phyloP scores from a whole-genome alignment of 2,888 invertebrate species.

The Dynastes grantii region DNA sequence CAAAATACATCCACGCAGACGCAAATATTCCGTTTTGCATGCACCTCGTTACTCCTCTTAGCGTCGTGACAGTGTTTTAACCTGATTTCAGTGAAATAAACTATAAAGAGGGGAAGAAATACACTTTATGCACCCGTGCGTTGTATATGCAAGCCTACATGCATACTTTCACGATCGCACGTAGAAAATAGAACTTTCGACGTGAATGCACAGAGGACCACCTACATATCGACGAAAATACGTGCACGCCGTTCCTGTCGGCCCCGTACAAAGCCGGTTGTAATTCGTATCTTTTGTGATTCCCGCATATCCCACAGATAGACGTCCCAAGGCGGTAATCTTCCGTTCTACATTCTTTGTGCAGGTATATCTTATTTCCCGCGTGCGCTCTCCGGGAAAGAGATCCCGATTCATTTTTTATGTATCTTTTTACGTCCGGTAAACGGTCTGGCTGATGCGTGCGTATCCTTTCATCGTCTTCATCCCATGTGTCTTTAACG shows the following conservation, averaged over 20 bases:
- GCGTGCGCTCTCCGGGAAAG: background rate
- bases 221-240: background rate
- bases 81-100: too few relatives aligned
- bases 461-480: background rate
- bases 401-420: slow-evolving; percentile 28
- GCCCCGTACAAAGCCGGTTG: slow-evolving; percentile 25
- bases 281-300: slow-evolving; percentile 30
- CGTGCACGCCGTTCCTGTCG: background rate
- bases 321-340: slow-evolving; percentile 22
- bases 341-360: slow-evolving; percentile 20
- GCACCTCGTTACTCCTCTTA: too few relatives aligned
- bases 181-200: slow-evolving; percentile 31
- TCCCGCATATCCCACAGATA: slow-evolving; percentile 15
- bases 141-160: background rate
- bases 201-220: slow-evolving; percentile 22
- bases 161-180: background rate
- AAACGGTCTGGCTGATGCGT: slow-evolving; percentile 11
- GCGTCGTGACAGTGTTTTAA: too few relatives aligned
- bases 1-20: too few relatives aligned
- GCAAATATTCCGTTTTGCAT: too few relatives aligned
- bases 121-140: background rate
- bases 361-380: slow-evolving; percentile 24
- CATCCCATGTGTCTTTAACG: background rate
- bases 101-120: background rate
- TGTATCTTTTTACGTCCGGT: slow-evolving; percentile 26